These are phyloP conservation scores for Drosophila ercepeae DNA, from an alignment of 1,140 invertebrate species.

Conservation along the genomic window DNA sequence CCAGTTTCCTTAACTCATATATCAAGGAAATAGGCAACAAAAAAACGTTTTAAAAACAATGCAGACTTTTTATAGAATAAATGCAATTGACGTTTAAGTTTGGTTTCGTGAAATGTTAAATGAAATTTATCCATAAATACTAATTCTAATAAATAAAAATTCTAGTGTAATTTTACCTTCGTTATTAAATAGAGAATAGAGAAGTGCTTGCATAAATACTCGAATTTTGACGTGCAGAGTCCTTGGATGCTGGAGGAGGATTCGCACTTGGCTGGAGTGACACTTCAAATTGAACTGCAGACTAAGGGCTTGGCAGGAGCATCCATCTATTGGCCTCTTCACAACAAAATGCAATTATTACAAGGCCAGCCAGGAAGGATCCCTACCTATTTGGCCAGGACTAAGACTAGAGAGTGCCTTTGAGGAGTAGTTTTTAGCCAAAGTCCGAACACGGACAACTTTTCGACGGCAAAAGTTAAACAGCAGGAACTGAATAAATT, in stretches of 20 bases:
- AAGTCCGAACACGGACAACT: conserved; percentile 44
- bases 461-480: conserved; percentile 50
- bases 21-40: too few relatives aligned
- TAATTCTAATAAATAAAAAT: too few relatives aligned
- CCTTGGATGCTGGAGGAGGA: conserved; percentile 17
- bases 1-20: too few relatives aligned
- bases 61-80: too few relatives aligned
- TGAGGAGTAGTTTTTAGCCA: conserved; percentile 30
- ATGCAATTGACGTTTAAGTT: too few relatives aligned
- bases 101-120: too few relatives aligned
- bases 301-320: conserved; percentile 1
- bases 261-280: conserved; percentile 27
- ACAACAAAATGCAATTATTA: conserved; percentile 44
- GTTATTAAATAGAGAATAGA: too few relatives aligned
- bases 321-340: conserved; percentile 42
- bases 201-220: conserved; percentile 11
- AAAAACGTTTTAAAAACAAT: too few relatives aligned
- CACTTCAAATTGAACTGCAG: conserved; percentile 34
- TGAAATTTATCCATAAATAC: too few relatives aligned
- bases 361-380: conserved; percentile 11
- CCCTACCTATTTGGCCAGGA: conserved; percentile 41
- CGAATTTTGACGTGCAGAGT: conserved; percentile 21
- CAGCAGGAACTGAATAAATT: conserved; percentile 45
- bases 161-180: too few relatives aligned
- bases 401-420: conserved; percentile 41